These are phyloP conservation scores for Morelia viridis DNA, from an alignment of 2,797 vertebrate species.

Conservation along the genomic window DNA sequence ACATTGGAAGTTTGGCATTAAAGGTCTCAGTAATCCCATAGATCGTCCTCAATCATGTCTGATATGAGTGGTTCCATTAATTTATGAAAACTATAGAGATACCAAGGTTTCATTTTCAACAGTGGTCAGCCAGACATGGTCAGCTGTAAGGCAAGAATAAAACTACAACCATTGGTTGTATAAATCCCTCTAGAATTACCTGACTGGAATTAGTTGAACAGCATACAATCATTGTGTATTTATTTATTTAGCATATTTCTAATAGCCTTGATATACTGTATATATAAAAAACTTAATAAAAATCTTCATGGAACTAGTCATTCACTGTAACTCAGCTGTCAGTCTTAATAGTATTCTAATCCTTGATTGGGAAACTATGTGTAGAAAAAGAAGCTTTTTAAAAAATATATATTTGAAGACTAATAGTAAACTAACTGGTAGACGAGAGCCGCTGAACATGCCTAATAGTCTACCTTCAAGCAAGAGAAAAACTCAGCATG, in stretches of 20 bases:
- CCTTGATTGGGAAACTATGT: slow-evolving; percentile 7
- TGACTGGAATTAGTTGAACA: not conserved
- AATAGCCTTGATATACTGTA: not conserved
- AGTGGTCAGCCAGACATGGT: not conserved
- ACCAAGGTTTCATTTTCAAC: not conserved
- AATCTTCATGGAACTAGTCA: not conserved
- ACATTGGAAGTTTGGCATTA: not conserved
- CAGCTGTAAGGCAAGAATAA: not conserved
- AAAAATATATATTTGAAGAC: slow-evolving; percentile 16
- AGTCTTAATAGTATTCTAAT: not conserved
- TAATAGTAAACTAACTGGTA: slow-evolving; percentile 24
- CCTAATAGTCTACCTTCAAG: slow-evolving; percentile 51
- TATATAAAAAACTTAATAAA: not conserved
- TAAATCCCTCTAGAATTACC: not conserved
- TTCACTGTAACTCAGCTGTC: not conserved
- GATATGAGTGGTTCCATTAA: not conserved
- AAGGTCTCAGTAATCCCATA: not conserved
- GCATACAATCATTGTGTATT: not conserved
- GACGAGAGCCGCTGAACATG: slow-evolving; percentile 45
- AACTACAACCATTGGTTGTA: not conserved
- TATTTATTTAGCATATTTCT: not conserved
- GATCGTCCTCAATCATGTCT: not conserved
- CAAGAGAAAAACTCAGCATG: slow-evolving; percentile 61
- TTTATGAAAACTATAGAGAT: not conserved
- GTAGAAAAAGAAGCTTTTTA: not conserved